Conservation (phyloP, 2,888 invertebrate species). For the Rhamnusium bicolor region DNA sequence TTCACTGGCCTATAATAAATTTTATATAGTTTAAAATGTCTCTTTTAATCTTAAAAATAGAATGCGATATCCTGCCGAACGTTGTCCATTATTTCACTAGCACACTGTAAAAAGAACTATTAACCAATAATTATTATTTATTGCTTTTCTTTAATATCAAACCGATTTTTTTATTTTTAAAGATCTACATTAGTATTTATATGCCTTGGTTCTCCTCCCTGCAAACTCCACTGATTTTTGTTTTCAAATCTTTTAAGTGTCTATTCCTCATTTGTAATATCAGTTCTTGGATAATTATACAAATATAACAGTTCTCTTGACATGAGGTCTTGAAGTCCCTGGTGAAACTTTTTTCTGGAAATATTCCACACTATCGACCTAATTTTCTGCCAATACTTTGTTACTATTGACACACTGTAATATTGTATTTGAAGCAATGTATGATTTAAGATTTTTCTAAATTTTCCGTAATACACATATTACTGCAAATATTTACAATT, state of each 20-base stretch:
- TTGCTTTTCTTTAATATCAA: too few species aligned
- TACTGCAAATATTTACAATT: neutral
- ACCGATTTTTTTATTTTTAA: too few species aligned
- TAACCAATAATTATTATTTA: too few species aligned
- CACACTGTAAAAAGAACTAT: too few species aligned
- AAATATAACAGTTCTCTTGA: neutral
- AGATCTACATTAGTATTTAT: too few species aligned
- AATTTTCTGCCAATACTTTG: neutral
- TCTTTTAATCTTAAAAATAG: too few species aligned
- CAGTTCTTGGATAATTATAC: neutral
- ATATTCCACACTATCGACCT: neutral
- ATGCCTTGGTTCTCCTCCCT: too few species aligned
- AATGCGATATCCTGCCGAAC: too few species aligned
- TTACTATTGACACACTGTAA: constrained; percentile 21
- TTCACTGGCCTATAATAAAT: too few species aligned
- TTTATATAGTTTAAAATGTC: too few species aligned
- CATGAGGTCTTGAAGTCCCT: neutral
- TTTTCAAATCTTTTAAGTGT: neutral
- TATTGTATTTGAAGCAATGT: constrained; percentile 28
- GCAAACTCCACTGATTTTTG: too few species aligned
- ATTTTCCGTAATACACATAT: neutral
- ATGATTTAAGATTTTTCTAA: constrained; percentile 16
- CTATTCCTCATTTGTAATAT: neutral
- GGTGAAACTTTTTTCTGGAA: neutral
- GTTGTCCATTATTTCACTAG: too few species aligned